These are phyloP conservation scores for Drosophila erecta DNA, from an alignment of 1,140 invertebrate species.

Conservation along the genomic window DNA sequence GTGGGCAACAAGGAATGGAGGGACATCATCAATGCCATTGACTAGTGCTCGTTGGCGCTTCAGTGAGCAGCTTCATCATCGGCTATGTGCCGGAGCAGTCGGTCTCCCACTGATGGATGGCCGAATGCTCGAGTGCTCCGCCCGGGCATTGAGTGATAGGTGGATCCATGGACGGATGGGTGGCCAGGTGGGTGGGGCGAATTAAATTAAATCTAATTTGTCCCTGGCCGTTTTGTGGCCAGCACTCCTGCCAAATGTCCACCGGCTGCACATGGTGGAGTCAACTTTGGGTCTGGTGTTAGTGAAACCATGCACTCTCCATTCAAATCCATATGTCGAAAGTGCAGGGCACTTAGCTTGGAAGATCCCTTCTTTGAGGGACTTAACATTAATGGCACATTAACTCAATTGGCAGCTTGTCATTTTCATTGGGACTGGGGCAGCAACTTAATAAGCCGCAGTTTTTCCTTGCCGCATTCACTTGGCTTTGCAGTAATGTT, in stretches of 20 bases:
- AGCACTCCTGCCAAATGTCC: slow-evolving; percentile 51
- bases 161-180: background rate
- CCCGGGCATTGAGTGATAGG: slow-evolving; percentile 37
- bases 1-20: background rate
- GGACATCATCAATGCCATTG: slow-evolving; percentile 47
- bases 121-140: slow-evolving; percentile 39
- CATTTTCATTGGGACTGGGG: slow-evolving; percentile 43
- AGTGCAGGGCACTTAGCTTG: background rate
- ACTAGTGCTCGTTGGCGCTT: slow-evolving; percentile 29
- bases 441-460: slow-evolving; percentile 46
- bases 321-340: background rate
- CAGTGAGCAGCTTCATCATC: slow-evolving; percentile 69
- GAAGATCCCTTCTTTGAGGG: background rate
- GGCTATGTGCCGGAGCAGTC: slow-evolving; percentile 39
- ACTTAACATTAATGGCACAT: no score
- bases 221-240: slow-evolving; percentile 61
- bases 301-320: no score
- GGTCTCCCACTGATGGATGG: slow-evolving; percentile 51
- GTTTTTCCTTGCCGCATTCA: slow-evolving; percentile 7
- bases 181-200: slow-evolving; percentile 13
- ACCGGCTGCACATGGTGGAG: no score
- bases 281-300: background rate
- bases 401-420: slow-evolving; percentile 43
- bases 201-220: slow-evolving; percentile 82
- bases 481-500: no score